Conservation (phyloP, 1,140 invertebrate species). For the Fopius arisanus region DNA sequence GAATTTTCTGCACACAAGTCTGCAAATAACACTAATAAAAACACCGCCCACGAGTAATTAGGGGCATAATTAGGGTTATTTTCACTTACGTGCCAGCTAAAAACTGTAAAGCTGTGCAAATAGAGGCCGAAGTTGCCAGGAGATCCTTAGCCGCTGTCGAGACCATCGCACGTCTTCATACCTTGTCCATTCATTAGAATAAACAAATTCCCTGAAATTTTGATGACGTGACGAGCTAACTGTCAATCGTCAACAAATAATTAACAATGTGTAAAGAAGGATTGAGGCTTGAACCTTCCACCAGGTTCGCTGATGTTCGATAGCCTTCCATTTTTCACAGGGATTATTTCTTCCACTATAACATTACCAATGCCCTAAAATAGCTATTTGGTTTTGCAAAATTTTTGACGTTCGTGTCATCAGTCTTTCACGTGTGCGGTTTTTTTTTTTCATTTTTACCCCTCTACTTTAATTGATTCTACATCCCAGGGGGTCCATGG, state of each 20-base stretch:
- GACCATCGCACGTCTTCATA: constrained; percentile 33
- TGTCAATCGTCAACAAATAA: neutral
- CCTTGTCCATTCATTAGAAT: neutral
- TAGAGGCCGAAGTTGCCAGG: constrained; percentile 70
- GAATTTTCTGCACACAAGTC: constrained; percentile 74
- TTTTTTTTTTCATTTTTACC: neutral
- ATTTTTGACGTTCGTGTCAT: constrained; percentile 6
- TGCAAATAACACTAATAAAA: constrained; percentile 43
- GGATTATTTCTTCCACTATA: neutral
- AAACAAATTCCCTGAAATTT: neutral
- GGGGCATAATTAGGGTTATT: constrained; percentile 25
- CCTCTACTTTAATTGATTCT: neutral
- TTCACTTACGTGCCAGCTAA: constrained; percentile 72
- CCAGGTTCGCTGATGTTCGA: neutral
- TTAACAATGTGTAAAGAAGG: neutral
- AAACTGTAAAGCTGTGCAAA: constrained; percentile 75
- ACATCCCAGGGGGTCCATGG: neutral
- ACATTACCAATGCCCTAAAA: neutral
- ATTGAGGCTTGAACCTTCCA: neutral
- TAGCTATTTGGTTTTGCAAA: neutral
- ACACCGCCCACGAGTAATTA: neutral
- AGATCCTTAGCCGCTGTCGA: constrained; percentile 58
- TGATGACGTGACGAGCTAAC: neutral
- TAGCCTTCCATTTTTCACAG: neutral
- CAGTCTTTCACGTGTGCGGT: neutral